phyloP scores from a whole-genome alignment of 2,113 vertebrate species.

The Dipodomys stephensi region DNA sequence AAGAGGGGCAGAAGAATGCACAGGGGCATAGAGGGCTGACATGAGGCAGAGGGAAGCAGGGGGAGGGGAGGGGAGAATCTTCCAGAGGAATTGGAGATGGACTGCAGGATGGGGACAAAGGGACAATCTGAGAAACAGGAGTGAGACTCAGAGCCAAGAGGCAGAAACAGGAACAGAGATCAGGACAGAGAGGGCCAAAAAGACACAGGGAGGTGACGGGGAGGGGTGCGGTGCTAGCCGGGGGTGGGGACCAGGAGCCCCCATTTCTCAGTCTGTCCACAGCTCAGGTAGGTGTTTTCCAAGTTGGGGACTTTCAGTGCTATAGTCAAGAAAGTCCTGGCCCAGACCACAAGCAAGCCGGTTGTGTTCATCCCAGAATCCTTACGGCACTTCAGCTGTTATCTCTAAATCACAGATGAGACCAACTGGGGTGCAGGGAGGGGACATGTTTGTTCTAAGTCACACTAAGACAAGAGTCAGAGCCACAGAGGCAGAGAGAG shows the following conservation, averaged over 20 bases:
- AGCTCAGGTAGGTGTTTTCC: neutral
- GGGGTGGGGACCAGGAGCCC: neutral
- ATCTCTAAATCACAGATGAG: neutral
- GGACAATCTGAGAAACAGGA: neutral
- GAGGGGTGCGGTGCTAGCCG: neutral
- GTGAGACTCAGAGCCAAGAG: neutral
- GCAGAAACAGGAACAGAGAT: neutral
- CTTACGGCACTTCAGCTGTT: fast-evolving
- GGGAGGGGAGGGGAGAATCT: neutral
- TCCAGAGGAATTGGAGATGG: fast-evolving
- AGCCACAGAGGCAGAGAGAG: neutral
- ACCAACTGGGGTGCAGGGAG: fast-evolving
- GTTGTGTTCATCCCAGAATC: neutral
- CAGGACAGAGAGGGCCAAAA: fast-evolving
- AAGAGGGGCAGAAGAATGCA: neutral
- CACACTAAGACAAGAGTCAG: neutral
- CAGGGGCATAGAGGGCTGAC: neutral
- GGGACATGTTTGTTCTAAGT: no score
- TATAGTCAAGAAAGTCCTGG: neutral
- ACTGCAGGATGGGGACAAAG: fast-evolving
- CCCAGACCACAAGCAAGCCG: neutral
- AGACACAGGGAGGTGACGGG: neutral
- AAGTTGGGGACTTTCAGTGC: no score
- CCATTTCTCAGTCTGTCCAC: fast-evolving
- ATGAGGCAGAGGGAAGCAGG: neutral